Base-by-base conservation (phyloP, 1,140 invertebrate genomes). In the Trachymyrmex septentrionalis region DNA sequence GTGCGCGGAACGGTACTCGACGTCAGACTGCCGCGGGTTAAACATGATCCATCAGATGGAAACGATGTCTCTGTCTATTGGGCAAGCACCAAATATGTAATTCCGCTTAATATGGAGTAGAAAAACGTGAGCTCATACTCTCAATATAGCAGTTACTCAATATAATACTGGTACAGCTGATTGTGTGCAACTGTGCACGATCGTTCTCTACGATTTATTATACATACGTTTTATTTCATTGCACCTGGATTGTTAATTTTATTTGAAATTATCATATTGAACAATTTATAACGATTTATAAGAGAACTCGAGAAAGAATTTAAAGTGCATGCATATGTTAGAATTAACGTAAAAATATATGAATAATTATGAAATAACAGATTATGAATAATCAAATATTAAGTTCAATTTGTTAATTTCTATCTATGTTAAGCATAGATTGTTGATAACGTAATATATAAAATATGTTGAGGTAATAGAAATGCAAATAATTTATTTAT, bases 121-220 rank as follows among this genome's bases (percentile, higher is more conserved):
- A 86, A 86, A 75, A 82, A 88, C 59, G 87, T 92, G 92, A 92
- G 84, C 82, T 92, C 92, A 92, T 86, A 72, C 77, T 87, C 89
- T 91, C 90, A 92, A 91, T 91, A 90, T 91, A 92, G 86, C 86
- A 61, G 80, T 90, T 89, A 89, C 85, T 84, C 19, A 69, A 69
- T 69, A 3, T 4, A 69, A n/a, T 2, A 24, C 50, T 66, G 67
- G 38, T 86, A 55, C 85, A 57, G 57, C 53, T 30, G 66, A 72
- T 63, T 59, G 61, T 38, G 16, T 73, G 44, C 38, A 67, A 80
- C 19, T 85, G 73, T 66, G 77, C 57, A 67, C 75, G 75, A 91
- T 86, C 73, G 53, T 71, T 87, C 81, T 61, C 30, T 87, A 59
- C 64, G 48, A 85, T 88, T 48, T 61, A 24, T 59, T 80, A 64